Conservation (phyloP, 2,797 vertebrate species). For the Eulemur mongoz region DNA sequence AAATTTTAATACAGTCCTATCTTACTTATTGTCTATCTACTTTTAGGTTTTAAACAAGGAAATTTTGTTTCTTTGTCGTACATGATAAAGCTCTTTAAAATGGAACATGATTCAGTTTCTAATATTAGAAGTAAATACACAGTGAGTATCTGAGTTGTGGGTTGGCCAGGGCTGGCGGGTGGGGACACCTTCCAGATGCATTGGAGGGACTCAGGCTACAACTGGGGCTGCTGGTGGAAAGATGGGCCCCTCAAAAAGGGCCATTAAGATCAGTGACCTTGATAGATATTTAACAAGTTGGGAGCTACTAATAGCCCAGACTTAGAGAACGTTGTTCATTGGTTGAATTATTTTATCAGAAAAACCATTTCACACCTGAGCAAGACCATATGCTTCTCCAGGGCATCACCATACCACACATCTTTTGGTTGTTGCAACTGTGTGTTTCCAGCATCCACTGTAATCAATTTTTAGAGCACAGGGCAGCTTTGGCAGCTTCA, state of each 20-base stretch:
- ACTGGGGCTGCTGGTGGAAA: background rate
- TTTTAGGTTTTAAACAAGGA: background rate
- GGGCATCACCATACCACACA: accelerated
- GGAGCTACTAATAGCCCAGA: background rate
- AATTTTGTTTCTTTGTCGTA: background rate
- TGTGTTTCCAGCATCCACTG: background rate
- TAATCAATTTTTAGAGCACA: background rate
- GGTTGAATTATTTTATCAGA: background rate
- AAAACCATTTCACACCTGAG: background rate
- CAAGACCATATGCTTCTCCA: background rate
- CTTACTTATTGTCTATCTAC: background rate
- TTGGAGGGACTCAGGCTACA: background rate
- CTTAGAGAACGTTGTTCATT: accelerated
- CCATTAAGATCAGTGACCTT: background rate
- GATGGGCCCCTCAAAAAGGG: background rate
- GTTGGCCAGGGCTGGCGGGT: background rate
- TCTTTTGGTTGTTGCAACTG: background rate
- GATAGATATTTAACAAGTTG: background rate
- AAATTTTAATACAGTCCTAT: background rate
- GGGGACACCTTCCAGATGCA: accelerated
- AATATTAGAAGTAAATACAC: background rate
- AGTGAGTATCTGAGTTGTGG: background rate
- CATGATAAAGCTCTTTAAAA: background rate
- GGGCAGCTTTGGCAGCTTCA: background rate
- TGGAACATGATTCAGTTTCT: background rate